Conservation (phyloP, 2,888 invertebrate genomes). For the Steinernema hermaphroditum region DNA sequence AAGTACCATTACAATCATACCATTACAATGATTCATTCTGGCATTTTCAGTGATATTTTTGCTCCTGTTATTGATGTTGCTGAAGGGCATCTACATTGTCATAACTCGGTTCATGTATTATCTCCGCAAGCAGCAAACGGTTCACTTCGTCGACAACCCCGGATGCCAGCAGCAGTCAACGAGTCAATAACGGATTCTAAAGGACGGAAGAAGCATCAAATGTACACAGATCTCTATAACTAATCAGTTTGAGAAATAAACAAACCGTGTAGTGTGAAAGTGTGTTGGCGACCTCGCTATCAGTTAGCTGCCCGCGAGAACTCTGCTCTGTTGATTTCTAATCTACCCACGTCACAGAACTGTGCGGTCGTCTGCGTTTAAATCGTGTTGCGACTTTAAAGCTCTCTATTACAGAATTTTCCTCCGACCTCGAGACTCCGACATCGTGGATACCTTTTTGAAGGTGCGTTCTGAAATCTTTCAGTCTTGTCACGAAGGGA, state of each 20-base stretch:
- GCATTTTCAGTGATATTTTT: conserved; percentile 23
- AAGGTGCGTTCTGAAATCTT: conserved; percentile 7
- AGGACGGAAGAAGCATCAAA: neutral
- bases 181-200: neutral
- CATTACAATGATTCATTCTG: neutral
- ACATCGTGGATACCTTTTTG: conserved; percentile 17
- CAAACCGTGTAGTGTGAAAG: neutral
- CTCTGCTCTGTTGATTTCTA: conserved; percentile 28
- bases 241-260: neutral
- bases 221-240: neutral
- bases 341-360: neutral
- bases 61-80: neutral
- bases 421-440: neutral
- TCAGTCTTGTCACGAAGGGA: too few species aligned
- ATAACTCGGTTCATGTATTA: conserved; percentile 11
- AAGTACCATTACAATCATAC: neutral
- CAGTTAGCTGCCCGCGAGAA: neutral
- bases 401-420: conserved; percentile 15
- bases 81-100: neutral
- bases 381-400: neutral
- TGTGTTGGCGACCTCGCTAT: conserved; percentile 18
- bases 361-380: too few species aligned
- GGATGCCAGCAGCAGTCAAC: neutral
- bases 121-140: conserved; percentile 33
- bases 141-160: conserved; percentile 30